Evolutionary conservation across 2,113 vertebrate species (phyloP).

Genomic region (Hemiprocne comata): DNA sequence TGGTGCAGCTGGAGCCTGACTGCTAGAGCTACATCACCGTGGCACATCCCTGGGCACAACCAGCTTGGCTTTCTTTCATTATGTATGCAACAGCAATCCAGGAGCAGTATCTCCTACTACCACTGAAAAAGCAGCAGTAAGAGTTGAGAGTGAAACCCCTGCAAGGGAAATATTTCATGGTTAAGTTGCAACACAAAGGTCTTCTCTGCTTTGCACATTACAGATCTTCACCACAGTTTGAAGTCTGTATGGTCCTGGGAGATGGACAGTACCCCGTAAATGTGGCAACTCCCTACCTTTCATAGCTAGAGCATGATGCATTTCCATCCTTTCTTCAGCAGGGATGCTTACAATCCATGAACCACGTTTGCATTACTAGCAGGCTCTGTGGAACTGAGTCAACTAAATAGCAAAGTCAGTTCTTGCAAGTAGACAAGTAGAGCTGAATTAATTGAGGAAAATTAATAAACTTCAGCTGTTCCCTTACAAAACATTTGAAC

Average conservation of each 20-base stretch:
- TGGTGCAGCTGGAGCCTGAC: background rate
- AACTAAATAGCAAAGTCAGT: background rate
- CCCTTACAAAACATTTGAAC: background rate
- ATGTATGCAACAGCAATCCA: background rate
- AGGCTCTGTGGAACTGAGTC: background rate
- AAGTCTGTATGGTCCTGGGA: background rate
- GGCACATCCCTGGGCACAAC: fast-evolving
- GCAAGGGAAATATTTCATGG: background rate
- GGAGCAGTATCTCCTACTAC: fast-evolving
- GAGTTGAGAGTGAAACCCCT: background rate
- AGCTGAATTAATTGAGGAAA: background rate
- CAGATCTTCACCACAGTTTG: background rate
- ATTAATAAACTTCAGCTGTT: background rate
- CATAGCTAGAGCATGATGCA: fast-evolving
- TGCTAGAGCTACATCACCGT: fast-evolving
- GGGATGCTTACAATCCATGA: background rate
- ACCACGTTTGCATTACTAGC: background rate
- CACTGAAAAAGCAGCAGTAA: background rate
- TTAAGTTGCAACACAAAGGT: background rate
- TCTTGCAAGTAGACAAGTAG: background rate
- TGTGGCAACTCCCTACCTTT: background rate
- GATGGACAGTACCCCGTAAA: background rate
- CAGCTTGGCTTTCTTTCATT: background rate
- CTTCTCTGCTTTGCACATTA: background rate
- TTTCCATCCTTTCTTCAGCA: background rate